Evolutionary conservation across 1,140 invertebrate species (phyloP), one percentile per base, ranked within the genome.

Genomic region (Acromyrmex charruanus): DNA sequence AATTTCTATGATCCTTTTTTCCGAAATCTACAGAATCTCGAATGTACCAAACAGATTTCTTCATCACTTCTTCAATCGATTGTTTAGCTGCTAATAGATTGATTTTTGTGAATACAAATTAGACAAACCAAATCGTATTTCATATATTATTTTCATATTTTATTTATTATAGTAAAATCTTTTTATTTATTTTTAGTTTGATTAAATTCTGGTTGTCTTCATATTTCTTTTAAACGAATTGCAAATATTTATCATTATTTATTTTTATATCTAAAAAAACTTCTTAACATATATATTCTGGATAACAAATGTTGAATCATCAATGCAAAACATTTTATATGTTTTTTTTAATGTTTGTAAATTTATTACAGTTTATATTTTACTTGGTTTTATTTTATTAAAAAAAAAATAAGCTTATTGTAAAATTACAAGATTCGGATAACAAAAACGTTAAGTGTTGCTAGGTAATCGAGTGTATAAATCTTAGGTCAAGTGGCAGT

Each of bases 401-500:
- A 3, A 16, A 53, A 21, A 53, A 53, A 53, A 44, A 61, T 59
- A n/a, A 59, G 28, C 18, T 61, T 49, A 35, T 5, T 31, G 9
- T n/a, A 58, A 71, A 74, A 49, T 72, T 61, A 31, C 18, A 61
- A 44, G 39, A 74, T 44, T 59, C 12, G n/a, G 5, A 35, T 49
- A 53, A 59, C 14, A 74, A 63, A 49, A 74, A 74, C 39, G 5
- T 61, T 74, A n/a, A 84, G 55, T 53, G 69, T 74, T 74, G 49
- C 80, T 63, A 61, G 25, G 25, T 84, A 84, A 84, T 77, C 84
- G 66, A 74, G 61, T 31, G 65, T 31, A 91, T 93, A 94, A 93
- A 93, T 93, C 89, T 91, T 75, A 39, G 35, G 31, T 79, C 65
- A 55, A 79, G 69, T 77, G 87, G 82, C 88, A 79, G 71, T 18